These are phyloP conservation scores for Fundulus diaphanus DNA, from an alignment of 2,797 vertebrate species.

Conservation along the genomic window DNA sequence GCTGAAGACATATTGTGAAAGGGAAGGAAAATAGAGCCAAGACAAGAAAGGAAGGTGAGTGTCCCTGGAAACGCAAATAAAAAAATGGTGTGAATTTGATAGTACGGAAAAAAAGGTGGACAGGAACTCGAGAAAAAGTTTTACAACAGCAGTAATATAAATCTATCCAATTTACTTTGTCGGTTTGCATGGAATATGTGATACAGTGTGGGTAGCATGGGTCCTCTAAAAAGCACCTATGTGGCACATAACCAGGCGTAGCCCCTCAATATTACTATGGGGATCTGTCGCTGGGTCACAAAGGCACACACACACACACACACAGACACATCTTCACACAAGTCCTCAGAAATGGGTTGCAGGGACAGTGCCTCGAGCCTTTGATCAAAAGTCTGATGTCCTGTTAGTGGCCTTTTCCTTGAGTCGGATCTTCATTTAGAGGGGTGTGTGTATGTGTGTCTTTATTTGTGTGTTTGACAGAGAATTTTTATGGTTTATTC, in stretches of 20 bases:
- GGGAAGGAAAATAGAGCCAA: not conserved
- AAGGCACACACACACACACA: constrained; percentile 18
- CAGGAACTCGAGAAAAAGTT: constrained; percentile 52
- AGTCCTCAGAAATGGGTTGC: constrained; percentile 16
- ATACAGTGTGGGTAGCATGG: constrained; percentile 31
- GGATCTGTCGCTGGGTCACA: constrained; percentile 39
- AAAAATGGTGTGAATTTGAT: constrained; percentile 9
- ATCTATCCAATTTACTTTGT: constrained; percentile 68
- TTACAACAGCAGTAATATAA: constrained; percentile 68
- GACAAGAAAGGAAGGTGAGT: constrained; percentile 1
- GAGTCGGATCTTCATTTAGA: constrained; percentile 67
- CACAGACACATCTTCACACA: constrained; percentile 10
- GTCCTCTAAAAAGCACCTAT: constrained; percentile 66
- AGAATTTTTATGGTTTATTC: constrained; percentile 64
- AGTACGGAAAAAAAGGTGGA: constrained; percentile 18
- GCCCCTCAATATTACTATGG: constrained; percentile 56
- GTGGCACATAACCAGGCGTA: constrained; percentile 70
- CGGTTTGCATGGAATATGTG: constrained; percentile 34
- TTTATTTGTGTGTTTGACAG: constrained; percentile 33
- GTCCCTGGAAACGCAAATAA: constrained; percentile 5
- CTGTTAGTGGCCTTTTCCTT: constrained; percentile 64
- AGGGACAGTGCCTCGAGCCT: constrained; percentile 76
- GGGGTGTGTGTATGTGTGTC: not conserved
- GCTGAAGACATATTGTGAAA: not conserved
- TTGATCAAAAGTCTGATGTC: constrained; percentile 80